Evolutionary conservation across 1,140 invertebrate species (phyloP), one percentile per base, ranked within the genome.

Genomic region (Leptinotarsa defecta): DNA sequence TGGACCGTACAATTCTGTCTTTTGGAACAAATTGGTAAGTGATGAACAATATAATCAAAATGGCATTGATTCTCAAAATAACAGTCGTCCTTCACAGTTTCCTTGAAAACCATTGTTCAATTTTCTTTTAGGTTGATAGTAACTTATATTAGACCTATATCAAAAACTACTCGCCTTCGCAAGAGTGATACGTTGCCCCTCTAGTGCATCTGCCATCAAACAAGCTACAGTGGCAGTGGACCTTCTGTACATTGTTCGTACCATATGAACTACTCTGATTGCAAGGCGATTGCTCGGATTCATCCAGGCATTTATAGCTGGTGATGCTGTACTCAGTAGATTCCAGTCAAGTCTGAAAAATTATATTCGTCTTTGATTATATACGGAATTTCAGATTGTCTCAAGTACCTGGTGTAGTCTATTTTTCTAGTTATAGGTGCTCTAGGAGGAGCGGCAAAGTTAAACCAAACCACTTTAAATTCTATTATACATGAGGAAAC

Each of bases 221-320:
- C 95, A 96, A 63, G 96, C 96, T 65, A 97, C 92, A 13, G 96
- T 92, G 11, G 95, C 94, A n/a, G 93, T 95, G 24, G 92, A 92
- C 68, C 94, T 87, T 69, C 91, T 89, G 78, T 94, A 94, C 85
- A 93, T 89, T 65, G 92, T 91, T 71, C 94, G 87, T 73, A 93
- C 89, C 87, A 96, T 89, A 72, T 94, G 90, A 24, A 95, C 92
- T 52, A 95, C 91, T 71, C 93, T 89, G 48, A 95, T 94, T 68
- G 94, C 92, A 61, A 97, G 90, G 27, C 95, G 88, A 87, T 98
- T 97, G 82, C 93, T 93, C 0, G 96, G 96, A 88, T 97, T 98
- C 91, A 98, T 93, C 97, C 97, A 98, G 0, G 97, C 96, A 84
- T 97, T 98, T 74, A 98, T 98, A 0, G 96, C 95, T 0, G 97